A percentile compares a stretch with the other conserved stretches of the same genome.
Evolutionary conservation across 1,140 invertebrate genomes (phyloP).

Genomic region (Heliothis virescens): DNA sequence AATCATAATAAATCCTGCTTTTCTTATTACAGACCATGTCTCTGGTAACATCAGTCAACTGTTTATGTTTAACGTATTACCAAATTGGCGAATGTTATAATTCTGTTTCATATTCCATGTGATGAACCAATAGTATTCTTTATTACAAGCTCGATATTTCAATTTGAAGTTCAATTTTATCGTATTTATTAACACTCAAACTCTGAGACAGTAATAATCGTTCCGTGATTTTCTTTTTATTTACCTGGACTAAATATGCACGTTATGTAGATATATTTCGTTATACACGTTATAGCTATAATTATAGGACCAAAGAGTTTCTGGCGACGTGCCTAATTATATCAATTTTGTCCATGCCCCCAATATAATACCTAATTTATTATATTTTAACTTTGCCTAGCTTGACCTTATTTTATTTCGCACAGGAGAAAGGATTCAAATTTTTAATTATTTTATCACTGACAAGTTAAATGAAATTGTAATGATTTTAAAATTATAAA

Average conservation of each 20-base stretch:
- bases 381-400: neutral
- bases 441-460: neutral
- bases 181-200: no score
- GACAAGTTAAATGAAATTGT: conserved; percentile 12
- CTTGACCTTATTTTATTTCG: neutral
- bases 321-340: conserved; percentile 45
- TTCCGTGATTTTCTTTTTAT: neutral
- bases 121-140: no score
- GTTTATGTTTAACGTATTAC: no score
- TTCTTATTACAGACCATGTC: no score
- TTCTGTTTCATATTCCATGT: no score
- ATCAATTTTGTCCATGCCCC: conserved; percentile 15
- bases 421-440: neutral
- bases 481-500: neutral
- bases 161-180: no score
- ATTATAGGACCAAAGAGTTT: conserved; percentile 50
- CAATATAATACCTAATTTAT: conserved; percentile 17
- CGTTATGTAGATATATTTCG: conserved; percentile 41
- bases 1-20: no score
- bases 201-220: neutral
- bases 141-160: no score
- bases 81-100: no score
- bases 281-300: conserved; percentile 40
- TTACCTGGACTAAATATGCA: conserved; percentile 30
- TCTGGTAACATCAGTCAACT: no score